Percentiles rank a stretch among this genome's conserved stretches.
Evolutionary conservation across 2,888 invertebrate species (phyloP).

Genomic region (Sarcophaga subvicina): DNA sequence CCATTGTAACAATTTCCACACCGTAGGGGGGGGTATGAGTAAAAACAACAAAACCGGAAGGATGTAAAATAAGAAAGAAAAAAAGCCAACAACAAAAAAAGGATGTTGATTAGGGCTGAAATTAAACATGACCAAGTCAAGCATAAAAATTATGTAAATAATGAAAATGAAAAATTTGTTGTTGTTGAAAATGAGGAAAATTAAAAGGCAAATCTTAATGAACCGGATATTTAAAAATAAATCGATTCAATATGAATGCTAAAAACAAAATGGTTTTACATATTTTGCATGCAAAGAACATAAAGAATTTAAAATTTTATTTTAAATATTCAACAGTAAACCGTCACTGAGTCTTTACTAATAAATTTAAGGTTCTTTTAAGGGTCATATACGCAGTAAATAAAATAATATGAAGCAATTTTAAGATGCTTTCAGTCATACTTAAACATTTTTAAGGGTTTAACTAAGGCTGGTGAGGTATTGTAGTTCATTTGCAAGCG

Average conservation of each 20-base stretch:
- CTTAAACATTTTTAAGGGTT: too few relatives aligned
- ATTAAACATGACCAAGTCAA: slow-evolving; percentile 4
- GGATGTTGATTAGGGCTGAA: slow-evolving; percentile 22
- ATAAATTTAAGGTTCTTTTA: too few relatives aligned
- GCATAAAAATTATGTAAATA: background rate
- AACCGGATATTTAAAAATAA: slow-evolving; percentile 23
- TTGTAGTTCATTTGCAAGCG: too few relatives aligned
- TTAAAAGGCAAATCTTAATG: slow-evolving; percentile 23
- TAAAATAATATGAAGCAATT: too few relatives aligned
- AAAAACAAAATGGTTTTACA: background rate
- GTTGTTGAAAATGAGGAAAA: too few relatives aligned
- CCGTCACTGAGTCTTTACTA: too few relatives aligned
- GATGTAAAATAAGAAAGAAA: background rate
- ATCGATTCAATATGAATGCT: slow-evolving; percentile 22
- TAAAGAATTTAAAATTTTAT: too few relatives aligned
- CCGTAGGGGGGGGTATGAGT: background rate
- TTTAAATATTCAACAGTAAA: too few relatives aligned
- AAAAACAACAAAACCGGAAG: background rate
- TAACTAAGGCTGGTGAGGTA: too few relatives aligned
- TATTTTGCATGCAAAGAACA: too few relatives aligned
- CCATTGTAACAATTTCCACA: slow-evolving; percentile 12
- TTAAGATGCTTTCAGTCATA: too few relatives aligned
- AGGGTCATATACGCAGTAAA: too few relatives aligned
- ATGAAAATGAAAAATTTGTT: slow-evolving; percentile 4
- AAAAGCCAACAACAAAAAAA: background rate